Base-by-base conservation (phyloP, 2,888 invertebrate genomes). In the Neria commutata region DNA sequence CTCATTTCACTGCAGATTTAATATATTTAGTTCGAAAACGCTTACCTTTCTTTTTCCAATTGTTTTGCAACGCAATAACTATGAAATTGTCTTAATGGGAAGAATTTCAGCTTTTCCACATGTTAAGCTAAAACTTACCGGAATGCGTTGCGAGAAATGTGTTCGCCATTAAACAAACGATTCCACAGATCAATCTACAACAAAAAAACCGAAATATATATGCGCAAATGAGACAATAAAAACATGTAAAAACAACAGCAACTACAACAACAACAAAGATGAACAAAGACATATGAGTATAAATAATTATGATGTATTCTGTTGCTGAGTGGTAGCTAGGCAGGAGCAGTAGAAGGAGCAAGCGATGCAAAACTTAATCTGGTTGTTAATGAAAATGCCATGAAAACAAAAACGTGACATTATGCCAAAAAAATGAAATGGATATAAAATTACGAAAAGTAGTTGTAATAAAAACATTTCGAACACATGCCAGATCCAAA, bases 131-230 rank as follows among this genome's bases (percentile, higher is more conserved):
- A 21, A 59, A 69, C 83, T 67, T 87, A 88, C 88, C 87, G 86
- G 85, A 87, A 85, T 58, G 83, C 80, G 57, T 83, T 80, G 70
- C 83, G 82, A 57, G 74, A 68, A 72, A 84, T 83, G 64, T 79
- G 77, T 73, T 86, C 77, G 62, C 73, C 75, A 72, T 71, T 84
- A 61, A 85, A 78, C 62, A 77, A 66, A 66, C 75, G 75, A 70
- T 88, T 88, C 88, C 87, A 88, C 68, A 83, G 83, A 76, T 86
- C 85, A 82, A 88, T 87, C 89, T 88, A 86, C 83, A 80, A 84
- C 82, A 83, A 81, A 80, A 80, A 80, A 79, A 80, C 81, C 78
- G 80, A 80, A 81, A 72, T 81, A 50, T 37, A 34, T 58, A 58
- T 52, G 62, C 40, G 56, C 45, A 55, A 60, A 51, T 52, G 48